These are phyloP conservation scores for Choloepus didactylus DNA, from an alignment of 2,797 vertebrate genomes.

Conservation along the genomic window DNA sequence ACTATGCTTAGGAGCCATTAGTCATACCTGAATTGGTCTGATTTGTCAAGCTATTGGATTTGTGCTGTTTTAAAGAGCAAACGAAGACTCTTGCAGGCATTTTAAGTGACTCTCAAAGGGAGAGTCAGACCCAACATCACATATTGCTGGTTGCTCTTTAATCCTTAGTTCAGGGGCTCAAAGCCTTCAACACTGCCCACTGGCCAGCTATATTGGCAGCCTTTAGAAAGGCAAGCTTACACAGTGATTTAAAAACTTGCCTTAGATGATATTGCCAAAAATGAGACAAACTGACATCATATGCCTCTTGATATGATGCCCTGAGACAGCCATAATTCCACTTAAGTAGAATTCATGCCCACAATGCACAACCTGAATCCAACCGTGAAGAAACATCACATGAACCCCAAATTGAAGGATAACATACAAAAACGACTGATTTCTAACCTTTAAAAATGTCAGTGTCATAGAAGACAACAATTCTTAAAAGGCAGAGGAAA, in stretches of 20 bases:
- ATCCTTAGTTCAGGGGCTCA: background rate
- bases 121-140: background rate
- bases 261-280: background rate
- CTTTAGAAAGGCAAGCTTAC: background rate
- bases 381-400: slow-evolving; percentile 31
- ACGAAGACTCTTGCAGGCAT: background rate
- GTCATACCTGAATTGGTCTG: background rate
- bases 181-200: background rate
- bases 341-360: background rate
- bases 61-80: background rate
- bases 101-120: background rate
- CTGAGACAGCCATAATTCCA: background rate
- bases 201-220: background rate
- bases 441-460: slow-evolving; percentile 24
- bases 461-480: slow-evolving; percentile 19
- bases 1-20: background rate
- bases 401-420: background rate
- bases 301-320: background rate
- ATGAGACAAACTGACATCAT: background rate
- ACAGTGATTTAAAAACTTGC: slow-evolving; percentile 38
- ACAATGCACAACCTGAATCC: background rate
- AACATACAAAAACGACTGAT: slow-evolving; percentile 24
- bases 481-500: background rate
- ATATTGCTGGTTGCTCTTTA: slow-evolving; percentile 30
- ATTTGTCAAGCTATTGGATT: background rate